Conservation (phyloP, 2,797 vertebrate species). For the Chloroceryle inda region DNA sequence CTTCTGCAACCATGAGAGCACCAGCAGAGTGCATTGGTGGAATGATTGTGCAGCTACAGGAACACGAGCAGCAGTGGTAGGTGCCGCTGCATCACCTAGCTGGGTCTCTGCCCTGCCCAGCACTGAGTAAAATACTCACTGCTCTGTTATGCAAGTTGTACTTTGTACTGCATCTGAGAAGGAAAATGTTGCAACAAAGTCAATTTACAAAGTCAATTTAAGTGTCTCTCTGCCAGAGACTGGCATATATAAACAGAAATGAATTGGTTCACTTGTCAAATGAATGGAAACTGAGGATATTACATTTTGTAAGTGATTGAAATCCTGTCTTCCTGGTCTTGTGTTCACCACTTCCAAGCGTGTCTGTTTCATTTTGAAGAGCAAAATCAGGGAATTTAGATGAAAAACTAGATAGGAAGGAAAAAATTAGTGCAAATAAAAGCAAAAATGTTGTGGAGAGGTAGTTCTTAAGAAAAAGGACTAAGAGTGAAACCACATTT, state of each 20-base stretch:
- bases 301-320: constrained; percentile 25
- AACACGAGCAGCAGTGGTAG: background rate
- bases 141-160: background rate
- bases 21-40: background rate
- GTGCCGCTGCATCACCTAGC: accelerated
- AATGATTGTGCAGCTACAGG: background rate
- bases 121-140: background rate
- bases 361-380: constrained; percentile 17
- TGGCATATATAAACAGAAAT: constrained; percentile 30
- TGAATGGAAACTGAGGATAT: constrained; percentile 32
- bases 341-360: background rate
- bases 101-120: background rate
- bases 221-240: background rate
- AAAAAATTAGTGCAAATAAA: background rate
- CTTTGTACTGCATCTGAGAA: background rate
- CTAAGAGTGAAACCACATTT: background rate
- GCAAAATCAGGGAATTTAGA: background rate
- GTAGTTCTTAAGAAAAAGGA: background rate
- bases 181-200: constrained; percentile 33
- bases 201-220: constrained; percentile 17
- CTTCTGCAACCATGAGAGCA: background rate
- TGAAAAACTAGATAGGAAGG: background rate
- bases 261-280: constrained; percentile 59
- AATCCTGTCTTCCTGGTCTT: constrained; percentile 34
- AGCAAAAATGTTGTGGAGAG: background rate